Percentiles rank a stretch among this genome's conserved stretches.
These are phyloP conservation scores for Styela plicata DNA, from an alignment of 23 tunicate genomes.

Conservation along the genomic window DNA sequence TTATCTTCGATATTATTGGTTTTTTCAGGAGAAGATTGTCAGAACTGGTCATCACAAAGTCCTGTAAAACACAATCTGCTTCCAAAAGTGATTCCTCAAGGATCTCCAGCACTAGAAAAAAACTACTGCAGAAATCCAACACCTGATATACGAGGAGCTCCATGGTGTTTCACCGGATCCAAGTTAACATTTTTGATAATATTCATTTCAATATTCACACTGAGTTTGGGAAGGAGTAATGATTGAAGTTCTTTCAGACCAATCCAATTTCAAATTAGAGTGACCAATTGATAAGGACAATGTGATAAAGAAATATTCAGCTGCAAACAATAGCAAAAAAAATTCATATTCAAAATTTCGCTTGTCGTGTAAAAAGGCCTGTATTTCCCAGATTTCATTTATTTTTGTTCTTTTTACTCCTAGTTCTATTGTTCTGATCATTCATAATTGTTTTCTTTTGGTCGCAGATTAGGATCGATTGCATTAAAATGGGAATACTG, in stretches of 20 bases:
- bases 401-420: too few species aligned
- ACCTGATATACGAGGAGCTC: constrained; percentile 35
- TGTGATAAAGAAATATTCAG: too few species aligned
- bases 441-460: background rate
- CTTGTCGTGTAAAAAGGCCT: too few species aligned
- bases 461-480: background rate
- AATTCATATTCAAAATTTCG: too few species aligned
- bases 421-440: too few species aligned
- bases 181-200: background rate
- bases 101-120: constrained; percentile 31
- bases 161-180: constrained; percentile 56
- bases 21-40: constrained; percentile 1
- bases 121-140: constrained; percentile 76
- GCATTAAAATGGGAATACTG: constrained; percentile 49
- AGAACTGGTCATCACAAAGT: constrained; percentile 25
- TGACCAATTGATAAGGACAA: too few species aligned
- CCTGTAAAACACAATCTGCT: constrained; percentile 4
- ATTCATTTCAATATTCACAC: too few species aligned
- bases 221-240: too few species aligned
- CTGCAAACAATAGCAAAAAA: too few species aligned
- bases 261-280: too few species aligned
- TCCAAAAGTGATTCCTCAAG: constrained; percentile 30
- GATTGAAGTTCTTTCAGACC: too few species aligned
- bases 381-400: too few species aligned
- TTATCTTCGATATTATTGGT: background rate